Evolutionary conservation across 2,888 invertebrate species (phyloP).

Genomic region (Lasius platythorax): DNA sequence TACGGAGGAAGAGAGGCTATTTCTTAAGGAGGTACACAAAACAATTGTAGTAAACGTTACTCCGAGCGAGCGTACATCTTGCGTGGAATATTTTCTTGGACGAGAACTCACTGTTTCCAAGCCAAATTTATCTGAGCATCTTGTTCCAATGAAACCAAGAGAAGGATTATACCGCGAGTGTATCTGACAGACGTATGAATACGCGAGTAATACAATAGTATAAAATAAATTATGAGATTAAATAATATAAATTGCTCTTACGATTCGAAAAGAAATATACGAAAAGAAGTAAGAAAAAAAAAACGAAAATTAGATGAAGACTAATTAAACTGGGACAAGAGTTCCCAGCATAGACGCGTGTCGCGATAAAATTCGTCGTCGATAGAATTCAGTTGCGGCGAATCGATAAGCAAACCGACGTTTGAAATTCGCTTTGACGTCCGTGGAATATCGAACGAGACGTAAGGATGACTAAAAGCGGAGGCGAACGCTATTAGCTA

Average conservation of each 20-base stretch:
- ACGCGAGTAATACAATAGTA: conserved; percentile 2
- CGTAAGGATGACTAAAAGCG: too few species aligned
- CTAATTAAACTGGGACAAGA: background rate
- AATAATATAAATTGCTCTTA: background rate
- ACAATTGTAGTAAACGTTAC: conserved; percentile 29
- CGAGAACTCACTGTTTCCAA: conserved; percentile 21
- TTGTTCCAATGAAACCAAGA: conserved; percentile 46
- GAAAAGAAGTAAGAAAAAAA: background rate
- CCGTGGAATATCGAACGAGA: background rate
- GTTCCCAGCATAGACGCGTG: background rate
- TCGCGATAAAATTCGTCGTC: background rate
- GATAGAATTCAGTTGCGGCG: background rate
- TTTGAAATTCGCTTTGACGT: background rate
- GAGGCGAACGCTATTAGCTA: conserved; percentile 3
- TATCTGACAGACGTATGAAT: background rate
- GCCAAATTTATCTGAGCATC: conserved; percentile 34
- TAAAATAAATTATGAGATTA: conserved; percentile 3
- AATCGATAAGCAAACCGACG: background rate
- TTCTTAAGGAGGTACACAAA: conserved; percentile 30
- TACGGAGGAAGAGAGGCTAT: background rate
- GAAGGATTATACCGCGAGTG: conserved; percentile 36
- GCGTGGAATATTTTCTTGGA: conserved; percentile 9
- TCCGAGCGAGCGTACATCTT: background rate
- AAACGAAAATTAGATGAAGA: background rate
- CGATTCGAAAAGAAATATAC: background rate